These are phyloP conservation scores for Teleopsis dalmanni DNA, from an alignment of 1,140 invertebrate genomes.

Conservation along the genomic window DNA sequence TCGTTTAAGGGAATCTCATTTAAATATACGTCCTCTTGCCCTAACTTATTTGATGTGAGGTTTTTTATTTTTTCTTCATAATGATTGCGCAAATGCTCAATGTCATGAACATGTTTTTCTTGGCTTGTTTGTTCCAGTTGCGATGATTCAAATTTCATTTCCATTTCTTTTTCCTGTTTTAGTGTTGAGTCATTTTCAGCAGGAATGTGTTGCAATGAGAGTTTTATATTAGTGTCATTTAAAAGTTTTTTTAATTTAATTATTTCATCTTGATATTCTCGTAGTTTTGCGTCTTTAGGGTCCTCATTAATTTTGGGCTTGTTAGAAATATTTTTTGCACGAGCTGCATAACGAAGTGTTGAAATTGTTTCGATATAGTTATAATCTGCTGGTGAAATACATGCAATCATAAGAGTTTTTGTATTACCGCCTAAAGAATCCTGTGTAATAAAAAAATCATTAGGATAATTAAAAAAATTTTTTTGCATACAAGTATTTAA, in stretches of 20 bases:
- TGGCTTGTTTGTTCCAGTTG: slow-evolving; percentile 46
- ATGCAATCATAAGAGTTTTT: slow-evolving; percentile 90
- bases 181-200: background rate
- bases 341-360: slow-evolving; percentile 79
- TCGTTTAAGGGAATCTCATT: no score
- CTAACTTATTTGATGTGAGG: slow-evolving; percentile 1
- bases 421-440: slow-evolving; percentile 93
- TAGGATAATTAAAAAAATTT: no score
- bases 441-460: no score
- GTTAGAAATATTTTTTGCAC: slow-evolving; percentile 91
- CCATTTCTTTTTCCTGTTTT: slow-evolving; percentile 33
- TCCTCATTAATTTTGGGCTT: slow-evolving; percentile 89
- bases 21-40: background rate
- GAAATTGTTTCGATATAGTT: slow-evolving; percentile 89
- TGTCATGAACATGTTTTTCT: slow-evolving; percentile 45
- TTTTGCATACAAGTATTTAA: no score
- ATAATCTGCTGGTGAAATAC: slow-evolving; percentile 78
- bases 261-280: slow-evolving; percentile 84
- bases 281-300: slow-evolving; percentile 82
- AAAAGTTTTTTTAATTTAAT: slow-evolving; percentile 65
- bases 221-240: slow-evolving; percentile 31
- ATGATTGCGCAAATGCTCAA: slow-evolving; percentile 24
- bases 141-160: slow-evolving; percentile 46
- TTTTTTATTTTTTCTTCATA: slow-evolving; percentile 12
- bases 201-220: background rate